These are phyloP conservation scores for Podotricha telesiphe DNA, from an alignment of 2,888 invertebrate genomes.

Conservation along the genomic window DNA sequence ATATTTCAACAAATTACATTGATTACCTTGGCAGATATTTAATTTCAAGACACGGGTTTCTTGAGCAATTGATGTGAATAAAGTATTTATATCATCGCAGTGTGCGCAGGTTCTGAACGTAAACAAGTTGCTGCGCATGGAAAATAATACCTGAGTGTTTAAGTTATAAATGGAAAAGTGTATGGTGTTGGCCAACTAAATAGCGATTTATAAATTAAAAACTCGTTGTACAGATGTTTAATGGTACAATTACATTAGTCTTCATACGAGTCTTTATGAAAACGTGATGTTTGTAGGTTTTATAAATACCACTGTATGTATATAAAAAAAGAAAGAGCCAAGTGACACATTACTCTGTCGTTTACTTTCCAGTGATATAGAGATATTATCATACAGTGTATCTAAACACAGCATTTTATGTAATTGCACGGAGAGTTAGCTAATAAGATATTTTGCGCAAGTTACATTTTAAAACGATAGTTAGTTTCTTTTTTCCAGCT, in stretches of 20 bases:
- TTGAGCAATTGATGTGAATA: conserved; percentile 45
- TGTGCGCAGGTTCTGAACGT: conserved; percentile 36
- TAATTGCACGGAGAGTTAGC: no score
- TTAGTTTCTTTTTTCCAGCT: no score
- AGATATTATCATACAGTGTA: background rate
- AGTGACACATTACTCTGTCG: background rate
- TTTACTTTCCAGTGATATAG: background rate
- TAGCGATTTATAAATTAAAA: conserved; percentile 17
- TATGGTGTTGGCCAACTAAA: conserved; percentile 27
- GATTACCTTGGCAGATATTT: conserved; percentile 47
- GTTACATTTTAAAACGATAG: no score
- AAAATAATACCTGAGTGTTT: conserved; percentile 33
- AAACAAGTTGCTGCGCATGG: conserved; percentile 35
- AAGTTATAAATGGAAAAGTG: conserved; percentile 40
- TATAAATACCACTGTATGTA: background rate
- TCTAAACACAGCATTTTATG: background rate
- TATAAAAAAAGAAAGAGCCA: background rate
- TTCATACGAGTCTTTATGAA: conserved; percentile 3
- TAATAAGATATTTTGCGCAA: no score
- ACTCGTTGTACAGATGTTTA: conserved; percentile 17
- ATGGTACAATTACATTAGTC: background rate
- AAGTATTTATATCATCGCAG: conserved; percentile 40
- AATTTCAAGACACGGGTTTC: conserved; percentile 41
- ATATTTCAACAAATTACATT: conserved; percentile 45
- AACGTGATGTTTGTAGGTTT: background rate